Evolutionary conservation across 1,140 invertebrate species (phyloP).

Genomic region (Drosophila prosaltans): DNA sequence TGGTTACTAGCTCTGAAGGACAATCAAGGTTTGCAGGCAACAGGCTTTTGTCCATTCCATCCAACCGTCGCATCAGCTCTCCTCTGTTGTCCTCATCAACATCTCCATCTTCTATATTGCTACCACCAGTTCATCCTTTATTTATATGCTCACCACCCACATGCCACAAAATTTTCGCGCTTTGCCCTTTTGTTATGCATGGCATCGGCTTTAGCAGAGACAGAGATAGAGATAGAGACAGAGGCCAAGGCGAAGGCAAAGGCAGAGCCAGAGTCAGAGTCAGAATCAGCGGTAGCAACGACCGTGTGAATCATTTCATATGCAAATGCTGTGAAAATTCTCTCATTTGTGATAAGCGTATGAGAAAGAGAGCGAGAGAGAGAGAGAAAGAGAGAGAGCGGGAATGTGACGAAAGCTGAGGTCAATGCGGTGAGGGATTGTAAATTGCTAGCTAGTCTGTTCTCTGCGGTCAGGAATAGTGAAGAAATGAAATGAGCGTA

Average conservation of each 20-base stretch:
- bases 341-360: conserved; percentile 52
- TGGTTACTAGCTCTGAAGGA: conserved; percentile 26
- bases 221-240: neutral
- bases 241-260: neutral
- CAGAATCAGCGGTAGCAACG: neutral
- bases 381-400: neutral
- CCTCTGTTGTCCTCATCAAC: neutral
- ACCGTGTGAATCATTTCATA: conserved; percentile 62
- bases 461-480: neutral
- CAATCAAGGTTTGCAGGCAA: conserved; percentile 41
- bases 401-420: neutral
- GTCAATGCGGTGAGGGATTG: conserved; percentile 12
- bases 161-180: conserved; percentile 9
- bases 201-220: conserved; percentile 3
- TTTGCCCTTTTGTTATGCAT: conserved; percentile 56
- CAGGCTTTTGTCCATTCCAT: conserved; percentile 8
- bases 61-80: neutral
- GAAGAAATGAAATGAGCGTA: neutral
- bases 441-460: conserved; percentile 3
- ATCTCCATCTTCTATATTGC: conserved; percentile 7
- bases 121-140: conserved; percentile 39
- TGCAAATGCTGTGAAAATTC: conserved; percentile 72
- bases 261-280: neutral
- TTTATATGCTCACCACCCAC: conserved; percentile 33
- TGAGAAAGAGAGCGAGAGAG: neutral